Percentiles rank a stretch among this genome's conserved stretches.
These are phyloP conservation scores for Apistogramma diplotaenia DNA, from an alignment of 2,113 vertebrate species.

Conservation along the genomic window DNA sequence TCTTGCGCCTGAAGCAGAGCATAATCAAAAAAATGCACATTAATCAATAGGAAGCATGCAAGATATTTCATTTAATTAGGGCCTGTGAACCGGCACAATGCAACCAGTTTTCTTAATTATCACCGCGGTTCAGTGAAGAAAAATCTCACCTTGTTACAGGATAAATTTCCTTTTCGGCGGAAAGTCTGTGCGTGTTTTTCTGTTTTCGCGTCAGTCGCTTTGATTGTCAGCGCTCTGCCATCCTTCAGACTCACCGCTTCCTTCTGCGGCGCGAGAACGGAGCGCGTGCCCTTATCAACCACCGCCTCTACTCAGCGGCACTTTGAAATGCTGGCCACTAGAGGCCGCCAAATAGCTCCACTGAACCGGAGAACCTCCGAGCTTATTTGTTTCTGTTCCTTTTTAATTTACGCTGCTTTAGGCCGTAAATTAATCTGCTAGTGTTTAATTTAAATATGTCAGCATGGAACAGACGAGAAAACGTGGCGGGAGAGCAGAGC, in stretches of 20 bases:
- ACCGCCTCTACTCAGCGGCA: neutral
- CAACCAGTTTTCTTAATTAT: neutral
- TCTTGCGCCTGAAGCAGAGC: neutral
- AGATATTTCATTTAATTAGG: neutral
- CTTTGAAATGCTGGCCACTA: neutral
- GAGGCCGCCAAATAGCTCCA: slow-evolving; percentile 18
- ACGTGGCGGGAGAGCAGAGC: neutral
- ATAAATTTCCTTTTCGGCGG: neutral
- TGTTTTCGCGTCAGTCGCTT: neutral
- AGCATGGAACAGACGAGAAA: neutral
- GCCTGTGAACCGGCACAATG: rapidly evolving
- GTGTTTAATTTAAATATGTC: neutral
- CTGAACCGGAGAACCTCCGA: neutral
- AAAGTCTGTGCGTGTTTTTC: neutral
- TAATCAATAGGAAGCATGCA: neutral
- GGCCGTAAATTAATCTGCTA: too few species aligned
- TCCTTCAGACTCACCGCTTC: neutral
- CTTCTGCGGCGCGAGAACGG: neutral
- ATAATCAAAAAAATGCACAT: neutral
- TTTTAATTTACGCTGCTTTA: neutral
- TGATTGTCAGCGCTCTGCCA: neutral
- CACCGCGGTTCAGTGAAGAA: neutral
- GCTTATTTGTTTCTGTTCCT: neutral
- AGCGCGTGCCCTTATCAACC: slow-evolving; percentile 33
- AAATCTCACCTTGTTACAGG: slow-evolving; percentile 31